These are phyloP conservation scores for Pyralis farinalis DNA, from an alignment of 2,888 invertebrate species.

Conservation along the genomic window DNA sequence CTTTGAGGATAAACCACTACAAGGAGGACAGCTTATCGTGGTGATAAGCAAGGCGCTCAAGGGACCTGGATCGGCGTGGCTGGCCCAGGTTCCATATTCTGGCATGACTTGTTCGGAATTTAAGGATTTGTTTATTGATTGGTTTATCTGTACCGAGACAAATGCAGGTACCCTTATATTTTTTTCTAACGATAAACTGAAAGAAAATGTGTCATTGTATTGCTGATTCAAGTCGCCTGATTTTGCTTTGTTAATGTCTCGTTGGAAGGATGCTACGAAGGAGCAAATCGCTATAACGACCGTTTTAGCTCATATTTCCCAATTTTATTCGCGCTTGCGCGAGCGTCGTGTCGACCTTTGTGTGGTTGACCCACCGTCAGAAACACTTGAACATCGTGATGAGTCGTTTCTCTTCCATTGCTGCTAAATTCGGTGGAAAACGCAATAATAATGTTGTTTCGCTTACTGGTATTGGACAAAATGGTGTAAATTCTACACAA, in stretches of 20 bases:
- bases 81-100: constrained; percentile 15
- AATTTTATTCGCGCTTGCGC: constrained; percentile 11
- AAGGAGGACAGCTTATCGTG: background rate
- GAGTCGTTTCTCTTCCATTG: background rate
- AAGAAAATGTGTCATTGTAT: constrained; percentile 14
- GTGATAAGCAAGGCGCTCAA: constrained; percentile 2
- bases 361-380: background rate
- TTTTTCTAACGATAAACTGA: constrained; percentile 11
- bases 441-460: background rate
- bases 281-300: constrained; percentile 16
- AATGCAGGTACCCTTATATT: constrained; percentile 14
- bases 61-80: constrained; percentile 16
- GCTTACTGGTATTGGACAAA: background rate
- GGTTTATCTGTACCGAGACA: constrained; percentile 11
- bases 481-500: background rate
- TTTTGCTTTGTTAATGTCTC: constrained; percentile 9
- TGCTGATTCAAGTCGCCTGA: constrained; percentile 11
- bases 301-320: constrained; percentile 12
- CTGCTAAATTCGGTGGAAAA: background rate
- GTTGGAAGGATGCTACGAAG: background rate
- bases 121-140: constrained; percentile 13
- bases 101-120: constrained; percentile 20
- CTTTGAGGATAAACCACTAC: background rate
- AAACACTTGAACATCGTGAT: background rate
- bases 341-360: background rate